Conservation (phyloP, 2,113 vertebrate species). For the Gadus chalcogrammus region DNA sequence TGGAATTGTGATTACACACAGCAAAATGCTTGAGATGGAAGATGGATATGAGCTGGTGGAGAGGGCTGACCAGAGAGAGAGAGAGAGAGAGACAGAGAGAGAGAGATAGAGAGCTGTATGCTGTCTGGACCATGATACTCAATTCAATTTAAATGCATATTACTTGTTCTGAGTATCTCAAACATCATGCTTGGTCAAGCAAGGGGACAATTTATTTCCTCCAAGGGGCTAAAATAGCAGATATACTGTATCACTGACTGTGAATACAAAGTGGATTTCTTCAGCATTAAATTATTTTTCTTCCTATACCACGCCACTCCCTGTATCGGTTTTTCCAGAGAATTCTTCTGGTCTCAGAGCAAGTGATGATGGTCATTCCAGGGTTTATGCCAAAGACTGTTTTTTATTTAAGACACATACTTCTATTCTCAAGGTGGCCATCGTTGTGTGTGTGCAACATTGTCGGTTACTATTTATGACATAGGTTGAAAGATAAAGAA, state of each 20-base stretch:
- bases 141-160: slow-evolving; percentile 73
- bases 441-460: background rate
- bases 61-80: slow-evolving; percentile 35
- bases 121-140: slow-evolving; percentile 58
- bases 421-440: background rate
- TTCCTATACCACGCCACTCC: too few relatives aligned
- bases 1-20: slow-evolving; percentile 67
- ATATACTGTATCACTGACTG: slow-evolving; percentile 52
- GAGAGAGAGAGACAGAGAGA: too few relatives aligned
- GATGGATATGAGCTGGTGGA: slow-evolving; percentile 65
- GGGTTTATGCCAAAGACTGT: slow-evolving; percentile 5
- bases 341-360: slow-evolving; percentile 31
- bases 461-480: background rate
- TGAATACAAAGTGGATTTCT: slow-evolving; percentile 56
- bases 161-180: slow-evolving; percentile 70
- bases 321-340: slow-evolving; percentile 1
- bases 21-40: slow-evolving; percentile 62
- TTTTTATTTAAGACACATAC: slow-evolving; percentile 16
- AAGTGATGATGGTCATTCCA: slow-evolving; percentile 12
- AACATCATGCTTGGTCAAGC: slow-evolving; percentile 70
- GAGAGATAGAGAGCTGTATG: slow-evolving; percentile 34
- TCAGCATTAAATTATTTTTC: slow-evolving; percentile 3
- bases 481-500: background rate
- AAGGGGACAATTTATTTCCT: slow-evolving; percentile 66
- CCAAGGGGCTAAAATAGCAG: slow-evolving; percentile 58